Base-by-base conservation (phyloP, 2,888 invertebrate genomes). In the Antheraea assamensis region DNA sequence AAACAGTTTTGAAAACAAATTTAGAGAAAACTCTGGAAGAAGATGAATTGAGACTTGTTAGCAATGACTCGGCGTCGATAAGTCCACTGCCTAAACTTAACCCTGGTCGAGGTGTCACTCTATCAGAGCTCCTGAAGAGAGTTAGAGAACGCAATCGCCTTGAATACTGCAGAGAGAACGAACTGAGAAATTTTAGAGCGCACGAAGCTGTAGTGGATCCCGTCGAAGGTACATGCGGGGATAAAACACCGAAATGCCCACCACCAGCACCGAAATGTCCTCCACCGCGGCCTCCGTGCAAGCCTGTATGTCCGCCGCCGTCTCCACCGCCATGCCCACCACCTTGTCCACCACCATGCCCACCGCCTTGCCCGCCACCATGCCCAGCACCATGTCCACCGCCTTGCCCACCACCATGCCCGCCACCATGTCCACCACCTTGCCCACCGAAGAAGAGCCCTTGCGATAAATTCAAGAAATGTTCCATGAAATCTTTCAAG, bases 51-150 rank as follows among this genome's bases (percentile, higher is more conserved):
- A 68, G 42, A 15, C 8, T 17, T 27, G 71, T 66, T 5, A 27
- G n/a, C 15, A 58, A 72, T 7, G 13, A 64, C 31, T 70, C 75
- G 24, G 73, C 74, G 0, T 64, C 74, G 30, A 75, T 76, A 10
- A 76, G 72, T 47, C 73, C 79, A 13, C 0, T 83, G 31, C 82
- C 83, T 3, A 75, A 79, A 4, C 15, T 80, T 1, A 77, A 77
- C 35, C 7, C 74, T 21, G 75, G 82, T 7, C 74, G 77, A 27
- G 76, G 81, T 0, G 13, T 88, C 1, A 75, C 88, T 0, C 81
- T 92, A 3, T 85, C 89, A 13, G 85, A 89, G 74, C 76, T 92
- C 52, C 74, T 92, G n/a, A 82, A 73, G 30, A 81, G 80, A 70
- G 88, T 92, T 1, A 82, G 89, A 52, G 76, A 83, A 58, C 85